These are phyloP conservation scores for Armadillidium nasatum DNA, from an alignment of 1,140 invertebrate species.

Conservation along the genomic window DNA sequence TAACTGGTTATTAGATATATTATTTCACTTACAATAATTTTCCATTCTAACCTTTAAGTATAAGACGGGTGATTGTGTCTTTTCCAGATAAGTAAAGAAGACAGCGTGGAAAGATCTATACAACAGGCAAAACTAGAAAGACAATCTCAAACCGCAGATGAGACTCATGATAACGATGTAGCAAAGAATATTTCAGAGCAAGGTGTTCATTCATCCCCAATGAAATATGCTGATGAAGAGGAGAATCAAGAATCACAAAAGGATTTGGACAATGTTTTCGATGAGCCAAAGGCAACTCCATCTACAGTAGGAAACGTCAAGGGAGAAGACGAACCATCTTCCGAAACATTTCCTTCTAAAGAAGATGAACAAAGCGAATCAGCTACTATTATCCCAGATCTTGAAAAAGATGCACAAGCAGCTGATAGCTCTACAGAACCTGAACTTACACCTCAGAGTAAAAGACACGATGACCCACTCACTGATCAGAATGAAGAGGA, in stretches of 20 bases:
- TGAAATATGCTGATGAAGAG: neutral
- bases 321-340: neutral
- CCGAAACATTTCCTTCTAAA: neutral
- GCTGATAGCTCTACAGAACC: neutral
- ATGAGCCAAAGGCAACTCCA: neutral
- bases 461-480: neutral
- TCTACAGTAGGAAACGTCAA: neutral
- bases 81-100: conserved; percentile 44
- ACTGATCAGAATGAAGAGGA: neutral
- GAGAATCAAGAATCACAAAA: neutral
- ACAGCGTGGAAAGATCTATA: conserved; percentile 43
- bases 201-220: neutral
- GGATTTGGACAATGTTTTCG: neutral
- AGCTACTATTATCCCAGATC: neutral
- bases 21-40: too few relatives aligned
- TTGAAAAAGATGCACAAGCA: neutral
- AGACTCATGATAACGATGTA: neutral
- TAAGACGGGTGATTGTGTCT: too few relatives aligned
- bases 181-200: neutral
- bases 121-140: conserved; percentile 40
- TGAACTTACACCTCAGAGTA: conserved; percentile 5
- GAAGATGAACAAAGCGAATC: neutral
- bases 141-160: conserved; percentile 36
- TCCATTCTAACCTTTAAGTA: too few relatives aligned
- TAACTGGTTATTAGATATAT: too few relatives aligned